These are phyloP conservation scores for Drosophila albomicans DNA, from an alignment of 1,140 invertebrate species.

Conservation along the genomic window DNA sequence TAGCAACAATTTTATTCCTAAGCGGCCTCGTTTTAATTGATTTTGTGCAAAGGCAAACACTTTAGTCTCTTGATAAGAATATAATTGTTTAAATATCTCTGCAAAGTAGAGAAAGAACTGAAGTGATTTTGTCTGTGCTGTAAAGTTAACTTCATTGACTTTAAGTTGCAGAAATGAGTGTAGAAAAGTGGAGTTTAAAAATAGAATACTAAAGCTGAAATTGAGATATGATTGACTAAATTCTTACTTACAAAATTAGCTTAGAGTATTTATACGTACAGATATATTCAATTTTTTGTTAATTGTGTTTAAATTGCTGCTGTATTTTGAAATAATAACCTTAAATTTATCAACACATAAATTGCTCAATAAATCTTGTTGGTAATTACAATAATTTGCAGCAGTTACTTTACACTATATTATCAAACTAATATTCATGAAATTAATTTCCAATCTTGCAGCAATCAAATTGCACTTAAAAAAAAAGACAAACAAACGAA, in stretches of 20 bases:
- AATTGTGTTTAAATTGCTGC: too few relatives aligned
- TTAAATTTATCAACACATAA: too few relatives aligned
- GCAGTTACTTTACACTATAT: neutral
- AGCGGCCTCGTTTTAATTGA: constrained; percentile 14
- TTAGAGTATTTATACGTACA: too few relatives aligned
- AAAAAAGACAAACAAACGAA: neutral
- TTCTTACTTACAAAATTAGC: too few relatives aligned
- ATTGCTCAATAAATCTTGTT: too few relatives aligned
- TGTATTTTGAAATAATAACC: too few relatives aligned
- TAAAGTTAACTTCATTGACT: neutral
- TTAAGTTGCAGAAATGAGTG: too few relatives aligned
- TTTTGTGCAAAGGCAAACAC: constrained; percentile 9
- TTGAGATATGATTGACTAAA: too few relatives aligned
- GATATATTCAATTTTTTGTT: too few relatives aligned
- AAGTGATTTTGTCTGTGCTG: neutral
- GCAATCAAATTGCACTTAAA: neutral
- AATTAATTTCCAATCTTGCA: neutral
- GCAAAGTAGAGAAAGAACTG: neutral
- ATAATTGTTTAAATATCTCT: constrained; percentile 2
- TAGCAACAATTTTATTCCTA: constrained; percentile 2
- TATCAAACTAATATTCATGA: neutral
- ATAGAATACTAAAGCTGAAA: too few relatives aligned
- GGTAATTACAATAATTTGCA: neutral
- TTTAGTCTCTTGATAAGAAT: constrained; percentile 5
- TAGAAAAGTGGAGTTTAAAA: too few relatives aligned